Evolutionary conservation across 1,140 invertebrate genomes (phyloP), one percentile per base, ranked within the genome.

Genomic region (Drosophila serrata): DNA sequence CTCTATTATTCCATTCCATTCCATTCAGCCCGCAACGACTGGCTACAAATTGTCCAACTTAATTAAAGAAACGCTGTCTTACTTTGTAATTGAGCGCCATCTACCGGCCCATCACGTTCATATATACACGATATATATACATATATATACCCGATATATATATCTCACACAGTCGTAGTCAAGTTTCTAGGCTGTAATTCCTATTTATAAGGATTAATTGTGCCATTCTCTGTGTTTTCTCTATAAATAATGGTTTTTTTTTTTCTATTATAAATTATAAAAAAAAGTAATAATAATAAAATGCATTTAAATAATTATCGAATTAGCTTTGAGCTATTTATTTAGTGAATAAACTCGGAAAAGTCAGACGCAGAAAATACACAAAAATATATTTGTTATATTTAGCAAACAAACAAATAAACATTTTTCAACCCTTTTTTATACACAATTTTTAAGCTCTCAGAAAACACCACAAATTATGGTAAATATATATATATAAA

Each of bases 11-110:
- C 45, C 62, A 68, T 67, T 33, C 42, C 68, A 35, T 58, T 42
- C 40, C 55, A 60, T 43, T 37, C 56, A 24, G 43, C 42, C 15
- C 42, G 33, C 75, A 65, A 68, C 85, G 82, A 85, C 81, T 81
- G 81, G 76, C 85, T 72, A 90, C 85, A 88, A 90, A 90, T 88
- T 88, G 85, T 81, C 56, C 77, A 85, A 88, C 85, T 88, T 90
- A 88, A 88, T 88, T 88, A 88, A 88, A 88, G 85, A 85, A 88
- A 81, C 81, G 77, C 77, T 88, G 85, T 90, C 87, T 85, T 77
- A 88, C 74, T 85, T 78, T 73, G 84, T 88, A 79, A 87, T 88
- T 82, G 82, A 87, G 82, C 29, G 48, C 64, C 68, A 57, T 72
- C 27, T 63, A 63, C 61, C 55, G 56, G 61, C 55, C 35, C 61